Conservation (phyloP, 2,888 invertebrate genomes). For the Cylindroiulus punctatus region DNA sequence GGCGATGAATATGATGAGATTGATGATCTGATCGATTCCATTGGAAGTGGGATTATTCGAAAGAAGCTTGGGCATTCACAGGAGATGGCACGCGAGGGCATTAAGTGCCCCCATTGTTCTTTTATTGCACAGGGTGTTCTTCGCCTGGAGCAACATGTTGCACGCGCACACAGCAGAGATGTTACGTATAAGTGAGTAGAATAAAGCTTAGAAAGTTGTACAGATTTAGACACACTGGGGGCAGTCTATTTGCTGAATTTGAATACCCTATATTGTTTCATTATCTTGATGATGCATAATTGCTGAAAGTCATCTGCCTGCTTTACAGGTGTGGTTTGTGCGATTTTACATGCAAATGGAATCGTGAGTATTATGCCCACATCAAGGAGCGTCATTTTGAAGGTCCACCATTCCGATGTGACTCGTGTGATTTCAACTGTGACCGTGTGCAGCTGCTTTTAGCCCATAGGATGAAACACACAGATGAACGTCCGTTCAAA, state of each 20-base stretch:
- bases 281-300: too few relatives aligned
- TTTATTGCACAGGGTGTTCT: constrained; percentile 69
- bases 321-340: constrained; percentile 70
- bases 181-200: constrained; percentile 68
- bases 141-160: constrained; percentile 70
- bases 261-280: too few relatives aligned
- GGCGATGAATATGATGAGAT: constrained; percentile 58
- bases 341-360: constrained; percentile 73
- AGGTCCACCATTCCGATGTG: constrained; percentile 75
- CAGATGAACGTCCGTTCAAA: constrained; percentile 67
- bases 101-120: constrained; percentile 70
- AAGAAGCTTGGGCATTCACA: constrained; percentile 56
- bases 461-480: constrained; percentile 72
- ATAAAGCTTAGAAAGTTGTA: background rate
- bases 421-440: constrained; percentile 70
- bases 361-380: constrained; percentile 73
- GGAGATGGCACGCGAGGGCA: constrained; percentile 58
- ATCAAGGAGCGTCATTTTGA: constrained; percentile 71
- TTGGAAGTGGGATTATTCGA: constrained; percentile 49
- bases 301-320: background rate
- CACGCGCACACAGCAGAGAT: constrained; percentile 71
- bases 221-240: background rate
- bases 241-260: background rate
- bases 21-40: constrained; percentile 59
- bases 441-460: constrained; percentile 71